Evolutionary conservation across 1,140 invertebrate species (phyloP).

Genomic region (Drosophila rhopaloa): DNA sequence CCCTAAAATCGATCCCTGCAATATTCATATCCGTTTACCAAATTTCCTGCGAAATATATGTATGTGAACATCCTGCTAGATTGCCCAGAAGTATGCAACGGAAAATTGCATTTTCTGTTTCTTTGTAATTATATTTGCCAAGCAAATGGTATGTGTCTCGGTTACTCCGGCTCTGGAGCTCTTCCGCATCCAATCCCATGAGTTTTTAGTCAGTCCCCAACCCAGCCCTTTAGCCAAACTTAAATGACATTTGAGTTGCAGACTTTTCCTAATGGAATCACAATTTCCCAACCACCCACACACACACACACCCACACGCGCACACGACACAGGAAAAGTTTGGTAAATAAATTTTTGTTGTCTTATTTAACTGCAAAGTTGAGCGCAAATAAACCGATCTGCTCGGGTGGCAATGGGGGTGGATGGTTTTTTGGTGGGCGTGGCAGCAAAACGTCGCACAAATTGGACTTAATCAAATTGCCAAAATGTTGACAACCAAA

Average conservation of each 20-base stretch:
- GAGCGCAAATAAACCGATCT: constrained; percentile 66
- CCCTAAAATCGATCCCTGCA: constrained; percentile 10
- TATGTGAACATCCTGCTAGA: not conserved
- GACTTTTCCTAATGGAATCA: constrained; percentile 80
- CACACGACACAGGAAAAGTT: constrained; percentile 38
- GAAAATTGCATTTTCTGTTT: constrained; percentile 48
- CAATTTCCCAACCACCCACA: constrained; percentile 56
- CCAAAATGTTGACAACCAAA: constrained; percentile 66
- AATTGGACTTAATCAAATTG: constrained; percentile 83
- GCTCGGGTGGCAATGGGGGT: constrained; percentile 4
- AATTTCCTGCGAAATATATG: not conserved
- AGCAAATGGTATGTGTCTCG: constrained; percentile 55
- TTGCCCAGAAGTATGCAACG: constrained; percentile 33
- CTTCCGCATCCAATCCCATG: constrained; percentile 15
- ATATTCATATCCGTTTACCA: constrained; percentile 26
- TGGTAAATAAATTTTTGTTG: constrained; percentile 40
- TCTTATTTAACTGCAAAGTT: constrained; percentile 77
- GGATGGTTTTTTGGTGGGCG: constrained; percentile 31
- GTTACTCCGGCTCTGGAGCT: constrained; percentile 16
- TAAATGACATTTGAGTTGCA: constrained; percentile 78
- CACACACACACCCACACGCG: constrained; percentile 14
- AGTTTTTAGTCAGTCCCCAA: not conserved
- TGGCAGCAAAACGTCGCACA: constrained; percentile 61
- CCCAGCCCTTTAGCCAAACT: constrained; percentile 41
- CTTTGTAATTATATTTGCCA: constrained; percentile 73